Evolutionary conservation across 2,888 invertebrate species (phyloP).

Genomic region (Campoplex nolae): DNA sequence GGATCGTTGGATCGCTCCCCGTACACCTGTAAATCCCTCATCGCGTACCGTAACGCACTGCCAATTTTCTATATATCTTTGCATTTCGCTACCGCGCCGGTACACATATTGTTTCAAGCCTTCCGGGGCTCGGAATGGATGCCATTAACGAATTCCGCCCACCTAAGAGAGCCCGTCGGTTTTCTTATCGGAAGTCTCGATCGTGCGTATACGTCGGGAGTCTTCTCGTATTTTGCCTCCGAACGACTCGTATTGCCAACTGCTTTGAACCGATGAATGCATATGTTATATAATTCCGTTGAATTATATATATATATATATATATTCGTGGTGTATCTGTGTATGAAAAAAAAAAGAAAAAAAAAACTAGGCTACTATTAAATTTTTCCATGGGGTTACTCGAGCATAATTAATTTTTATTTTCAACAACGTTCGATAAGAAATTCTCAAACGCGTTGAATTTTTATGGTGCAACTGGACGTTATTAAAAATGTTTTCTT

Average conservation of each 20-base stretch:
- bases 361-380: not conserved
- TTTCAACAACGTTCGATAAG: not conserved
- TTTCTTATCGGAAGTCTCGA: slow-evolving; percentile 69
- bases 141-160: slow-evolving; percentile 81
- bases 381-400: not conserved
- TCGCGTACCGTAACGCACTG: slow-evolving; percentile 68
- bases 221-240: slow-evolving; percentile 39
- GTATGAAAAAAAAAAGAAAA: not conserved
- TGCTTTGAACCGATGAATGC: slow-evolving; percentile 35
- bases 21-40: slow-evolving; percentile 59
- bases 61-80: slow-evolving; percentile 67
- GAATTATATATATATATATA: slow-evolving; percentile 27
- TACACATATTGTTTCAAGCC: slow-evolving; percentile 71
- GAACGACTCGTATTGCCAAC: slow-evolving; percentile 54
- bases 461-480: not conserved
- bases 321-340: slow-evolving; percentile 1
- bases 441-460: not conserved
- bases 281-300: slow-evolving; percentile 21
- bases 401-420: not conserved
- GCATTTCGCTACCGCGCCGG: slow-evolving; percentile 54
- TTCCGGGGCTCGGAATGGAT: slow-evolving; percentile 68
- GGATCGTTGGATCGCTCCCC: slow-evolving; percentile 54
- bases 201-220: slow-evolving; percentile 61
- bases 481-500: not conserved
- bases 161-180: slow-evolving; percentile 73